Percentiles rank a stretch among this genome's conserved stretches.
Conservation (phyloP, 1,140 invertebrate genomes). For the Luehdorfia chinensis region DNA sequence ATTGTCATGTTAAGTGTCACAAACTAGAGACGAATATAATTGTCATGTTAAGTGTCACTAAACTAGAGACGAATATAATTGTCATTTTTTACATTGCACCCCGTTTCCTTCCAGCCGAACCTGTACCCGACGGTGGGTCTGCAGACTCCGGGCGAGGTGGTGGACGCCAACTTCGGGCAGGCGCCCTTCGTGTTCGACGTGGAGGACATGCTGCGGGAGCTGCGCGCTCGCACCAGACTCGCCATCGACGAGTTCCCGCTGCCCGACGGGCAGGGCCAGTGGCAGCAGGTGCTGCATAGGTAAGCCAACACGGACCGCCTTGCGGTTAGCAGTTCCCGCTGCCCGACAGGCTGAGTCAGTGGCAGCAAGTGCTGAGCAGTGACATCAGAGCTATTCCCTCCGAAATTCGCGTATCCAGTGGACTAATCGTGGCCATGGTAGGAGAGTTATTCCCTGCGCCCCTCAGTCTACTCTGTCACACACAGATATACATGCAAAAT, state of each 20-base stretch:
- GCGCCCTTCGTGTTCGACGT: constrained; percentile 98
- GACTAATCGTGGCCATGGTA: too few species aligned
- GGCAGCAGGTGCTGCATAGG: constrained; percentile 94
- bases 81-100: neutral
- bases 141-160: constrained; percentile 98
- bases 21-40: too few species aligned
- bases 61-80: too few species aligned
- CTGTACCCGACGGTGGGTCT: constrained; percentile 98
- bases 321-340: constrained; percentile 94
- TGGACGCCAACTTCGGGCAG: constrained; percentile 99
- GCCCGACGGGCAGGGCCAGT: constrained; percentile 91
- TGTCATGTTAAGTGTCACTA: too few species aligned
- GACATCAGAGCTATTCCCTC: too few species aligned
- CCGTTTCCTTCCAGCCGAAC: constrained; percentile 84
- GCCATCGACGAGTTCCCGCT: constrained; percentile 93
- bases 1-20: too few species aligned
- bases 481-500: too few species aligned
- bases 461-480: too few species aligned
- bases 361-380: constrained; percentile 93
- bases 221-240: constrained; percentile 86
- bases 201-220: constrained; percentile 96
- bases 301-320: constrained; percentile 61
- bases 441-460: too few species aligned
- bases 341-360: constrained; percentile 91
- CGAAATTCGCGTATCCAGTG: too few species aligned